Evolutionary conservation across 1,140 invertebrate genomes (phyloP).

Genomic region (Monochamus saltuarius): DNA sequence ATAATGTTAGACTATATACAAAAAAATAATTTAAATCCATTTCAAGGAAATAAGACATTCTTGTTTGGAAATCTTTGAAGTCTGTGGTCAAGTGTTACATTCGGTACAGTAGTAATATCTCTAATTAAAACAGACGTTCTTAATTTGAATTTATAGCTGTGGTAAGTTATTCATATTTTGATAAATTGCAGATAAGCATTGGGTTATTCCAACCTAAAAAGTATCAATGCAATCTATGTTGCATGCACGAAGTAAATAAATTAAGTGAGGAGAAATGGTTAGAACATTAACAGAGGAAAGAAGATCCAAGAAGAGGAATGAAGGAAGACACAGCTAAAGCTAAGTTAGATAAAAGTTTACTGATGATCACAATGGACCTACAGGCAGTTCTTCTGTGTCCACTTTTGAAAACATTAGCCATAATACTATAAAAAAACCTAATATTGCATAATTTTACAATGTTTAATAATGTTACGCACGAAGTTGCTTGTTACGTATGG

Average conservation of each 20-base stretch:
- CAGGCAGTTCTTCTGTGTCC: background rate
- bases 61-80: no score
- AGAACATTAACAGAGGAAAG: conserved; percentile 33
- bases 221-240: conserved; percentile 39
- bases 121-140: no score
- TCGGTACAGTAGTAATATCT: no score
- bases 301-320: conserved; percentile 28
- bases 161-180: no score
- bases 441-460: background rate
- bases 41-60: no score
- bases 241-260: conserved; percentile 26
- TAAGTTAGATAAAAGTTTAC: no score
- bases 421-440: background rate
- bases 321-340: no score
- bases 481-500: background rate
- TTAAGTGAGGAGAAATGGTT: conserved; percentile 30
- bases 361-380: background rate
- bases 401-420: background rate
- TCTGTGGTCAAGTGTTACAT: no score
- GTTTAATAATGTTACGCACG: background rate
- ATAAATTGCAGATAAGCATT: conserved; percentile 33
- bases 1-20: no score
- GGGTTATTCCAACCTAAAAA: conserved; percentile 34
- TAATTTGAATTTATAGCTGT: no score
- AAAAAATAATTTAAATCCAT: no score